These are phyloP conservation scores for Coregonus ussuriensis DNA, from an alignment of 2,797 vertebrate species.

Conservation along the genomic window DNA sequence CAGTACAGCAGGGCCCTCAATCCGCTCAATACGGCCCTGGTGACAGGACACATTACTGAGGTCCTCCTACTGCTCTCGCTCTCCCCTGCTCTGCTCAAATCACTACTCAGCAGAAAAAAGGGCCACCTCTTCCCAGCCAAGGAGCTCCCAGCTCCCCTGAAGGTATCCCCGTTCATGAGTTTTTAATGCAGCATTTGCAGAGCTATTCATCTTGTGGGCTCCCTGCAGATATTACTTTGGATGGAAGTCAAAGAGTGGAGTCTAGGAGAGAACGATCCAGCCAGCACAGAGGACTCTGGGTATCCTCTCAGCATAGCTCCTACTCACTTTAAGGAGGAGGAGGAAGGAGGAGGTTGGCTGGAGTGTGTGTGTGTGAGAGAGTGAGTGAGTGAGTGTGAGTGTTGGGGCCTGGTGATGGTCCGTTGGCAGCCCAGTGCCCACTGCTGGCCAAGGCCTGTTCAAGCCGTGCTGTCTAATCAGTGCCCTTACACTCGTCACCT, in stretches of 20 bases:
- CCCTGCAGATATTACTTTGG: constrained; percentile 44
- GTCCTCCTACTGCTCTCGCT: constrained; percentile 38
- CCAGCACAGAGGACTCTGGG: not conserved
- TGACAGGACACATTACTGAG: constrained; percentile 46
- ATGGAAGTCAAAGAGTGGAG: constrained; percentile 28
- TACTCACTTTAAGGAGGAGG: constrained; percentile 7
- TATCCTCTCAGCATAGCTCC: constrained; percentile 7
- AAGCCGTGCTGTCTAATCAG: constrained; percentile 52
- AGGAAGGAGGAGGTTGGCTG: too few relatives aligned
- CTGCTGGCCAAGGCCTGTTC: constrained; percentile 31
- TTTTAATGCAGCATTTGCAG: constrained; percentile 70
- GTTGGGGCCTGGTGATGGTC: constrained; percentile 8
- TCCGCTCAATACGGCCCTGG: constrained; percentile 20
- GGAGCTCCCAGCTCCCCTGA: constrained; percentile 51
- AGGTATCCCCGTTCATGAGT: constrained; percentile 69
- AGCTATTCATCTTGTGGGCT: constrained; percentile 66
- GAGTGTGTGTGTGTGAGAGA: not conserved
- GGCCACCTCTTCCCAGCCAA: constrained; percentile 27
- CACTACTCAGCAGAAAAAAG: constrained; percentile 64
- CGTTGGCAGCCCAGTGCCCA: constrained; percentile 36
- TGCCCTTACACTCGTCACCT: constrained; percentile 44
- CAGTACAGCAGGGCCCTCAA: not conserved
- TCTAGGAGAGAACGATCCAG: not conserved
- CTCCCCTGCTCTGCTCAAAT: constrained; percentile 48
- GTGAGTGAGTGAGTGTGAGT: not conserved